These are phyloP conservation scores for Pristiophorus japonicus DNA, from an alignment of 2,113 vertebrate genomes.

Conservation along the genomic window DNA sequence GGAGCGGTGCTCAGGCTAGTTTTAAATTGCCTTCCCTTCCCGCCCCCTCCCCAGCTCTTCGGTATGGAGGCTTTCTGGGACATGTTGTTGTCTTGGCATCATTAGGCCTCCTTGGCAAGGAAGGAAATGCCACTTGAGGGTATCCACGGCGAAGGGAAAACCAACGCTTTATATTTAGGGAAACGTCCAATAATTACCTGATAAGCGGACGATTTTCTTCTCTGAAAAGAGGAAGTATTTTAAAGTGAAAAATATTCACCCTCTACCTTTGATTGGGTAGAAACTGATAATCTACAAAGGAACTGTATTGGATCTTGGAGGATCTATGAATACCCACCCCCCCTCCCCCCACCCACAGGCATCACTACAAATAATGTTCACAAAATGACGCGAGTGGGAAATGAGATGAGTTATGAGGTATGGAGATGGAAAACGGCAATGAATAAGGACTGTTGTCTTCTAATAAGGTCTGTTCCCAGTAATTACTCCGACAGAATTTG, in stretches of 20 bases:
- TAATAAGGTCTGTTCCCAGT: slow-evolving; percentile 87
- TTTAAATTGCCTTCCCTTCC: not conserved
- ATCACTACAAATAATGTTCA: not conserved
- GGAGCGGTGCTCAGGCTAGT: not conserved
- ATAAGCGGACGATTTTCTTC: not conserved
- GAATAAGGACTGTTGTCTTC: slow-evolving; percentile 64
- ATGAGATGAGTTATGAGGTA: slow-evolving; percentile 52
- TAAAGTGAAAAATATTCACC: not conserved
- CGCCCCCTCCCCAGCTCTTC: not conserved
- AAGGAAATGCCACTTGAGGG: not conserved
- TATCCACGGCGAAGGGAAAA: not conserved
- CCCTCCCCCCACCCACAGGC: not conserved
- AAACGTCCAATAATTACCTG: not conserved
- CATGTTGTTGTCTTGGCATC: not conserved
- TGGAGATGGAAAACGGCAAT: slow-evolving; percentile 55
- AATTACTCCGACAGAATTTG: slow-evolving; percentile 86
- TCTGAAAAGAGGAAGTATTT: not conserved
- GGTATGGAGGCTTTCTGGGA: not conserved
- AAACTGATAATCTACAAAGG: not conserved
- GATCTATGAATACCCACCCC: not conserved
- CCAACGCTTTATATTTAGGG: not conserved
- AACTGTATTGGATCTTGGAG: not conserved
- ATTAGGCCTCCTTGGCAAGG: not conserved
- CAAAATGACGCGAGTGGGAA: slow-evolving; percentile 36
- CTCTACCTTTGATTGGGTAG: not conserved